Evolutionary conservation across 2,888 invertebrate genomes (phyloP).

Genomic region (Rambutsinella grinnellia): DNA sequence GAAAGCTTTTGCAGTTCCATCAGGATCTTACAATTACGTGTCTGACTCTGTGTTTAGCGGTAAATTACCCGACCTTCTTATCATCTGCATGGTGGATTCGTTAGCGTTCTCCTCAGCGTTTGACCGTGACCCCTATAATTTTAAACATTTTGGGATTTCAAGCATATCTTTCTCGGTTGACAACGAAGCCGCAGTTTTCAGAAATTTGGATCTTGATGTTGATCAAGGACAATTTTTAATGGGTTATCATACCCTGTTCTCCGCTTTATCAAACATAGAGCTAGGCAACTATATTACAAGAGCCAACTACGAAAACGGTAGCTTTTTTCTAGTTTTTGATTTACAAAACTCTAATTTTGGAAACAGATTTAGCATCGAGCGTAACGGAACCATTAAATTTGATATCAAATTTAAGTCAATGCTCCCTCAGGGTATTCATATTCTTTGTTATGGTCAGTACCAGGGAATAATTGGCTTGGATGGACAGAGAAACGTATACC

Average conservation of each 20-base stretch:
- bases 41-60: conserved; percentile 5
- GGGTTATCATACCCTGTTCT: conserved; percentile 4
- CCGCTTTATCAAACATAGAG: not conserved
- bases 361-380: not conserved
- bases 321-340: conserved; percentile 2
- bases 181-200: not conserved
- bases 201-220: not conserved
- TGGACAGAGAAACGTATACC: not conserved
- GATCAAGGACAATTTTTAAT: not conserved
- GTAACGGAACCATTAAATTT: not conserved
- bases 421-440: not conserved
- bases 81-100: conserved; percentile 7
- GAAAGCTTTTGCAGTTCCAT: not conserved
- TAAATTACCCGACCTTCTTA: not conserved
- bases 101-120: not conserved
- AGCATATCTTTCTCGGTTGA: not conserved
- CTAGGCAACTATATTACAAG: conserved; percentile 2
- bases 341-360: not conserved
- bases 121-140: conserved; percentile 1
- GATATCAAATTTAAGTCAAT: not conserved
- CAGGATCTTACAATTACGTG: not conserved
- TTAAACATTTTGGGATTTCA: not conserved
- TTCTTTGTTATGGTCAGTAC: not conserved
- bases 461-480: conserved; percentile 2
- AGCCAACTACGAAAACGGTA: not conserved